Evolutionary conservation across 2,797 vertebrate species (phyloP).

Genomic region (Clarias platycephalus): DNA sequence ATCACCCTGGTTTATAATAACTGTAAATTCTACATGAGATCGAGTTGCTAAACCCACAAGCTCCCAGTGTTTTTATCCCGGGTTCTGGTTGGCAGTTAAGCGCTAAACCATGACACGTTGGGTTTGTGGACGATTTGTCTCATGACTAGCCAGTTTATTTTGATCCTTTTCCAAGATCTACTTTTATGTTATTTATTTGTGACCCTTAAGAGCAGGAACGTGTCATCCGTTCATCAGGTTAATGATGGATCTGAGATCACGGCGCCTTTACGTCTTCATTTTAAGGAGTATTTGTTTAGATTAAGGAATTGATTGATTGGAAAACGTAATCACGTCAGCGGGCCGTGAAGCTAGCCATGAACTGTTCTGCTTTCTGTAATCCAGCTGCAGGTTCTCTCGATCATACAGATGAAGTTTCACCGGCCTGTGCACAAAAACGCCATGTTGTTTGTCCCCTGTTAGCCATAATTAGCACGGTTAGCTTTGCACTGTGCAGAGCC

Average conservation of each 20-base stretch:
- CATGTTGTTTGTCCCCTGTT: slow-evolving; percentile 61
- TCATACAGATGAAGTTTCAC: slow-evolving; percentile 44
- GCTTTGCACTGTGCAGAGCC: slow-evolving; percentile 53
- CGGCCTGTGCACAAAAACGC: slow-evolving; percentile 44
- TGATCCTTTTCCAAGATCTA: background rate
- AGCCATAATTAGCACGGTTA: slow-evolving; percentile 53
- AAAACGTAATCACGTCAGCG: slow-evolving; percentile 11
- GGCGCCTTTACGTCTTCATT: background rate
- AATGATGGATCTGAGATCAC: background rate
- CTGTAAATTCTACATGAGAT: slow-evolving; percentile 7
- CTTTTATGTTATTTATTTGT: background rate
- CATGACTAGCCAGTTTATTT: background rate
- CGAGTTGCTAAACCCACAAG: slow-evolving; percentile 1
- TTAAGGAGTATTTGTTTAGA: slow-evolving; percentile 16
- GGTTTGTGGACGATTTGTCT: background rate
- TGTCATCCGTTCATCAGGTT: background rate
- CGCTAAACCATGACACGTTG: background rate
- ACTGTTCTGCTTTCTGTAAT: slow-evolving; percentile 24
- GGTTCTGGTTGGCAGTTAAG: slow-evolving; percentile 1
- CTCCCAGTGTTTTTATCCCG: background rate
- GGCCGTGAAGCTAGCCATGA: slow-evolving; percentile 4
- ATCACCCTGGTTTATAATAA: slow-evolving; percentile 7
- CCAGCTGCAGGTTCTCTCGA: slow-evolving; percentile 17
- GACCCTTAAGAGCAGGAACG: background rate
- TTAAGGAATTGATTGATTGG: slow-evolving; percentile 31